Evolutionary conservation across 2,797 vertebrate species (phyloP), one percentile per base, ranked within the genome.

Genomic region (Bufotes viridis): DNA sequence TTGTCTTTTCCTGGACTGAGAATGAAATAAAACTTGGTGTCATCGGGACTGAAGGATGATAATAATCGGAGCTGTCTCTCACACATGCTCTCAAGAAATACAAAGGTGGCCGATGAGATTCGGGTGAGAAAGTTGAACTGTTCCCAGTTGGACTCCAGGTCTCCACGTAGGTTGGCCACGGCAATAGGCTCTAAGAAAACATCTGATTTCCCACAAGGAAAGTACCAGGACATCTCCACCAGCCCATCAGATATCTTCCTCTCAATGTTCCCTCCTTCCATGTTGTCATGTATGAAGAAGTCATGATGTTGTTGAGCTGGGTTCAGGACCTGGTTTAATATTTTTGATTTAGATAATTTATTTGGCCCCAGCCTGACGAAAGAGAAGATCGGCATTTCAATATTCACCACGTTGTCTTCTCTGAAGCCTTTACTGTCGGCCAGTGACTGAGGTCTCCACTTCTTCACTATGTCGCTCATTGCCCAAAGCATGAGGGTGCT

Each of bases 281-380:
- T 93, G 0, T 92, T 93, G 14, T 91, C 93, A 89, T 97, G 95
- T 84, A 96, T 88, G 92, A 97, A 97, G 82, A 92, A 94, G 86
- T 96, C 93, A 26, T 88, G 93, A 78, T 94, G 93, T 82, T 95
- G 91, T 70, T 92, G 88, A 7, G 85, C 75, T 0, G 92, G 91
- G 78, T 92, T 92, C n/a, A 96, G 90, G 63, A 96, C 12, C 6
- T 90, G 90, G 24, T 96, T 97, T 42, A 97, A 93, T 15, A 97
- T 91, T 82, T 93, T 91, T 20, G 96, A 97, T 93, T 97, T 97
- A 42, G 96, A 97, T 81, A 93, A 85, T 78, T 89, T 92, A 53
- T 87, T 91, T 57, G 90, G 91, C 0, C 92, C 92, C 90, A 94
- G 78, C 72, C 93, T 92, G 34, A 93, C 92, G 0, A 94, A 94